Base-by-base conservation (phyloP, 2,888 invertebrate species). In the Anticlea derivata region DNA sequence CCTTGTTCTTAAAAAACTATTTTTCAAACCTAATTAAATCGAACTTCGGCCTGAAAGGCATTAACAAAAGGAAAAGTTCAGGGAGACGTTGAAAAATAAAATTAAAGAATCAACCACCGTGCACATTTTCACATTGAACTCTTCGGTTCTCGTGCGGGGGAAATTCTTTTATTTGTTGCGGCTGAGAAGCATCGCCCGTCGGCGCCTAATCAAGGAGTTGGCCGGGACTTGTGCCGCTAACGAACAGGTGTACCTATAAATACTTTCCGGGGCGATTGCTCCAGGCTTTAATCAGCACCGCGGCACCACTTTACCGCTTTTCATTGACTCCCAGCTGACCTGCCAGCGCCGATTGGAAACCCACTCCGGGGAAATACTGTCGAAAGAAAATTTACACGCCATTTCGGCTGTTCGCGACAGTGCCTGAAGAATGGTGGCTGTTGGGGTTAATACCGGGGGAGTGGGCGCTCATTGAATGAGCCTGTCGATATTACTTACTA, bases 211-310 rank as follows among this genome's bases (percentile, higher is more conserved):
- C 89, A 90, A 88, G 87, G 83, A 90, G 86, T 89, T 90, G 88
- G 88, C 89, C 75, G 79, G 78, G 80, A 77, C 81, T 81, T 74
- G 82, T 76, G 83, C 82, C 78, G 78, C 86, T 90, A 90, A 90
- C 89, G 89, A 90, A 87, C 89, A 90, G 88, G 88, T 90, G 88
- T 84, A 88, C 86, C 87, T 86, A 89, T 89, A 89, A 89, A 89
- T 89, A 89, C 86, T 88, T 87, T 86, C 83, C 85, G 83, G 75
- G 83, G 84, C 83, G 86, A 89, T 89, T 88, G 88, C 89, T 89
- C 72, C 83, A 83, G 89, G 89, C 86, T 88, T 90, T 90, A 90
- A 90, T 90, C 89, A 90, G 87, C 85, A 75, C 83, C 77, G 71
- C 80, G 80, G 83, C 79, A 84, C 83, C 87, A 86, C 83, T 88